A percentile compares a stretch with the other conserved stretches of the same genome.
Conservation (phyloP, 2,113 vertebrate species). For the Delphinus delphis region DNA sequence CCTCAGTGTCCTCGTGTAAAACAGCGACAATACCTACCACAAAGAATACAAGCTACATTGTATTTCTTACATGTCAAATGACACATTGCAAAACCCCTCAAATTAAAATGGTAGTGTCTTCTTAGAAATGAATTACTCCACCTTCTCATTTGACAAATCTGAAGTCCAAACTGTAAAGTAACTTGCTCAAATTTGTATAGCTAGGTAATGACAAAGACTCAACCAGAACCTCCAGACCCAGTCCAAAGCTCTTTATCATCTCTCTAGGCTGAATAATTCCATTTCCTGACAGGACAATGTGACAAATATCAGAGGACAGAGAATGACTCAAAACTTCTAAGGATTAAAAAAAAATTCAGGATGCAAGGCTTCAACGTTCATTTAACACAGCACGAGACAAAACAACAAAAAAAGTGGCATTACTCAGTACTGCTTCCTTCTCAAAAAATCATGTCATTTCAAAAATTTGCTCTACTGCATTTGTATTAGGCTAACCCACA, state of each 20-base stretch:
- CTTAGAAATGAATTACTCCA: slow-evolving; percentile 18
- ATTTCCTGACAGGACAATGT: not conserved
- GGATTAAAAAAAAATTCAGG: not conserved
- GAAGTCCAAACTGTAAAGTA: not conserved
- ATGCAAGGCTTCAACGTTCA: not conserved
- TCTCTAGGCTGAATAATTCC: slow-evolving; percentile 4
- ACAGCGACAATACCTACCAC: not conserved
- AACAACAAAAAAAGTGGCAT: not conserved
- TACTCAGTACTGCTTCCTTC: slow-evolving; percentile 1
- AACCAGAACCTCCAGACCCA: not conserved
- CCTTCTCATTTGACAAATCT: slow-evolving; percentile 29
- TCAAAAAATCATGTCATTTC: not conserved
- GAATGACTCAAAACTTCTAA: slow-evolving; percentile 50
- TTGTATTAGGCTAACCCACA: not conserved
- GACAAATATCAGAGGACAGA: slow-evolving; percentile 42
- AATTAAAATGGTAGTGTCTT: slow-evolving; percentile 27
- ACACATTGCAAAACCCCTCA: not conserved
- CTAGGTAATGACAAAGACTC: not conserved
- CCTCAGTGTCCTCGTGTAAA: not conserved
- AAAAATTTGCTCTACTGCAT: slow-evolving; percentile 33
- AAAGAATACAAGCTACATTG: not conserved
- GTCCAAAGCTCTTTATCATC: not conserved
- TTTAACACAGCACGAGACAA: not conserved
- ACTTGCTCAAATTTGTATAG: not conserved
- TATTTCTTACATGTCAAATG: not conserved